Evolutionary conservation across 2,888 invertebrate species (phyloP), one percentile per base, ranked within the genome.

Genomic region (Orthosia gracilis): DNA sequence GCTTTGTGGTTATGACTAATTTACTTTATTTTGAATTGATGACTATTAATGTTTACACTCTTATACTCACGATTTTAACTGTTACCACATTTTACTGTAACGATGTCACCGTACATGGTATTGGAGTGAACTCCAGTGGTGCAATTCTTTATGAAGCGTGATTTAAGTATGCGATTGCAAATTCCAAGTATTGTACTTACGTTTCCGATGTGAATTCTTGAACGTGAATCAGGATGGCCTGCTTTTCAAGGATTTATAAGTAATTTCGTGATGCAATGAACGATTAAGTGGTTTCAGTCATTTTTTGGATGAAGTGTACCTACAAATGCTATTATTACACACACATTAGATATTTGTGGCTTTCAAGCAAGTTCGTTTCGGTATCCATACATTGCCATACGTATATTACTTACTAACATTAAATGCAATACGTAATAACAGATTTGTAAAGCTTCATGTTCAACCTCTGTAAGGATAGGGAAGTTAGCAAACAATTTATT

Each of bases 201-300:
- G 75, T 85, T 84, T 85, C 79, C 78, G 80, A 76, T 83, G 84
- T 81, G 81, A 82, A 88, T 81, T 83, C 83, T 85, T 83, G 84
- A 80, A 88, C 87, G 85, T 91, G 89, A 90, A 89, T 91, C 91
- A 89, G 87, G 86, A 87, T 91, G 89, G 67, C 89, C 88, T 78
- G 82, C 74, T 88, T 90, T 89, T 85, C 69, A 75, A 78, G 82
- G 77, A 87, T 85, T 88, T 85, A 83, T 82, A 78, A 83, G 83
- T 86, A 84, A 86, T 82, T 81, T 76, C 70, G 78, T 86, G 81
- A 86, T 89, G 82, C 68, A 87, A 87, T 72, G 72, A 77, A 67
- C 74, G 81, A 84, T 85, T 83, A 78, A 78, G 74, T 74, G 73
- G 63, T 69, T 78, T 81, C 76, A 72, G 82, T 82, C 17, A 77